phyloP scores from a whole-genome alignment of 2,888 invertebrate species.

The Protula sp. region DNA sequence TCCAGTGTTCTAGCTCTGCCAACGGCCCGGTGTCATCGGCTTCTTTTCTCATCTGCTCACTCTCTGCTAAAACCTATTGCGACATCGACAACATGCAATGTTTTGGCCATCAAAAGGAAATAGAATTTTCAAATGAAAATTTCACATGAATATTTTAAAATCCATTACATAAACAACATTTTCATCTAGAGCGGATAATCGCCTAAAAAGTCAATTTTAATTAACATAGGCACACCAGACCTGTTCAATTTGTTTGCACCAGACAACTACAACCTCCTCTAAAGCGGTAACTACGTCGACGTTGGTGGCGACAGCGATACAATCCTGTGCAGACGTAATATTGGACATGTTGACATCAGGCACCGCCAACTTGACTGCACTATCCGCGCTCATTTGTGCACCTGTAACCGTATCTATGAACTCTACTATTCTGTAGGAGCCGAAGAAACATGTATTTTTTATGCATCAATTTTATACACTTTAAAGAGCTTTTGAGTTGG shows the following conservation, averaged over 20 bases:
- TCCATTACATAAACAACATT: not conserved
- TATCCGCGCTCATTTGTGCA: conserved; percentile 38
- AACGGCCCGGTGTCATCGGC: conserved; percentile 74
- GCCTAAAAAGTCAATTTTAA: too few relatives aligned
- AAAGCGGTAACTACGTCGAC: conserved; percentile 59
- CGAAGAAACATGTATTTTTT: too few relatives aligned
- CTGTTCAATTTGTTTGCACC: conserved; percentile 49
- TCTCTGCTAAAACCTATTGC: conserved; percentile 67
- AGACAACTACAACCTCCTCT: conserved; percentile 36
- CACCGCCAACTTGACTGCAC: conserved; percentile 29
- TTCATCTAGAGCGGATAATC: not conserved
- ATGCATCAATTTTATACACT: too few relatives aligned
- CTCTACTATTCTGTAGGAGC: too few relatives aligned
- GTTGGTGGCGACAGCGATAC: conserved; percentile 60
- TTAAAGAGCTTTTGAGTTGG: too few relatives aligned
- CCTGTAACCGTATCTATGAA: conserved; percentile 27
- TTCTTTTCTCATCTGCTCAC: conserved; percentile 75
- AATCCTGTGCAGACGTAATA: conserved; percentile 58
- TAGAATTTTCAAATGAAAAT: not conserved
- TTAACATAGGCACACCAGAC: too few relatives aligned
- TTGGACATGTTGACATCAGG: conserved; percentile 30
- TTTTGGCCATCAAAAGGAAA: not conserved
- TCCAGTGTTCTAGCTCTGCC: conserved; percentile 51
- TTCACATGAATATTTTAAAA: not conserved
- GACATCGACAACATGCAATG: not conserved